These are phyloP conservation scores for Copidosoma aretas DNA, from an alignment of 2,888 invertebrate genomes.

Conservation along the genomic window DNA sequence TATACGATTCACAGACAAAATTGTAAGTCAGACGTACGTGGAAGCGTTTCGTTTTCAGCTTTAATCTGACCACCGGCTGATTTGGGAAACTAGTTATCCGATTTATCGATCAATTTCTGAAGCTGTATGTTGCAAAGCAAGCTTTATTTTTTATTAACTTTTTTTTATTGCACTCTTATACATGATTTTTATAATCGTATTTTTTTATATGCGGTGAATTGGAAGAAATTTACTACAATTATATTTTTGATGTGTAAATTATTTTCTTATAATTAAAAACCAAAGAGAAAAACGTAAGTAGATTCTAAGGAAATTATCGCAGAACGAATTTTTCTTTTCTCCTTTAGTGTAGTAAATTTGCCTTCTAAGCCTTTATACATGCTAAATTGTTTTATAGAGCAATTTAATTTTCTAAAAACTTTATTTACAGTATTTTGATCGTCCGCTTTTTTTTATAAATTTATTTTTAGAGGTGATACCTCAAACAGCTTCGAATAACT, in stretches of 20 bases:
- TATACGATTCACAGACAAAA: conserved; percentile 1
- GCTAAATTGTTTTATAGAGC: conserved; percentile 25
- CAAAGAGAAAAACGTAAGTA: conserved; percentile 26
- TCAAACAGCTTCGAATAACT: conserved; percentile 4
- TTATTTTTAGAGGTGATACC: conserved; percentile 33
- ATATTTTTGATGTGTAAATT: conserved; percentile 11
- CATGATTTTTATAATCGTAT: conserved; percentile 8
- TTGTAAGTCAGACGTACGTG: neutral
- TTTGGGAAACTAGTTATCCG: neutral
- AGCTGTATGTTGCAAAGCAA: neutral
- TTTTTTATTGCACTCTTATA: conserved; percentile 10
- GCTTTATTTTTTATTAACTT: conserved; percentile 16
- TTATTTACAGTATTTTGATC: conserved; percentile 11
- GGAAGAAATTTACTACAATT: conserved; percentile 25
- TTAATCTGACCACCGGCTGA: neutral
- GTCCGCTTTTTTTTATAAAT: conserved; percentile 16
- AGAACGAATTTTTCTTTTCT: conserved; percentile 22
- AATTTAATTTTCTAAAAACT: conserved; percentile 31
- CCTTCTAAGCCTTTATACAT: conserved; percentile 13
- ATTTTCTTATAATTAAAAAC: conserved; percentile 36
- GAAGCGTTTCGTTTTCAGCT: neutral
- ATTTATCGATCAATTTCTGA: neutral
- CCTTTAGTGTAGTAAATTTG: conserved; percentile 16
- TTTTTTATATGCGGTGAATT: conserved; percentile 8
- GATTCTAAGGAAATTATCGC: conserved; percentile 35